These are phyloP conservation scores for Ailurus styani DNA, from an alignment of 2,113 vertebrate genomes.

Conservation along the genomic window DNA sequence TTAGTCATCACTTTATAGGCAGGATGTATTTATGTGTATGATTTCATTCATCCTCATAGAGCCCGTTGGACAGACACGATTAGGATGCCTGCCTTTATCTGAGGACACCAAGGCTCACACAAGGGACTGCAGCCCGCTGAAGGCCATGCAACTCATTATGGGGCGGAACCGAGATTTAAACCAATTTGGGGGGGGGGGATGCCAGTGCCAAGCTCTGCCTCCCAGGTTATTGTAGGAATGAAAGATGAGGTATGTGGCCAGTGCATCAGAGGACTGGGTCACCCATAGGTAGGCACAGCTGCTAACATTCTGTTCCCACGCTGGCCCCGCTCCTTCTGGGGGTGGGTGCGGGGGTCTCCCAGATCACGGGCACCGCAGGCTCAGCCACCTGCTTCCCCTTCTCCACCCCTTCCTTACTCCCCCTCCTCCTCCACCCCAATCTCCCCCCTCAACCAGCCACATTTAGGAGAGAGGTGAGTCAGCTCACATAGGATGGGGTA, in stretches of 20 bases:
- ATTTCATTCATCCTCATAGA: neutral
- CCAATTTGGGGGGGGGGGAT: neutral
- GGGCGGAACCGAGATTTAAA: neutral
- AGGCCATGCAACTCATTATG: neutral
- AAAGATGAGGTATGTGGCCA: accelerated
- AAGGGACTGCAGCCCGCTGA: neutral
- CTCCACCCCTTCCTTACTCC: neutral
- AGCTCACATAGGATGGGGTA: no score
- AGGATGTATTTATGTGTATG: neutral
- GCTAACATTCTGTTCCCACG: accelerated
- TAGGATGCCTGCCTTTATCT: neutral
- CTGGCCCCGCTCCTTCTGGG: neutral
- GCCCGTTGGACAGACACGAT: no score
- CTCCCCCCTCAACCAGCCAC: neutral
- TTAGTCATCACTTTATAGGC: neutral
- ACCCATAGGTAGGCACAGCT: accelerated
- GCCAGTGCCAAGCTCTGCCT: neutral
- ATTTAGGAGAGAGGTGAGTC: neutral
- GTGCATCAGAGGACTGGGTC: neutral
- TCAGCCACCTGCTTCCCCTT: neutral
- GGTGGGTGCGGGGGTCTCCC: no score
- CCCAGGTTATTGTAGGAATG: neutral
- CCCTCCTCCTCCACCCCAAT: neutral
- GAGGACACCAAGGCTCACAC: neutral
- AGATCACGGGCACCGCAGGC: neutral